Evolutionary conservation across 1,140 invertebrate species (phyloP).

Genomic region (Pogonognathellus flavescens): DNA sequence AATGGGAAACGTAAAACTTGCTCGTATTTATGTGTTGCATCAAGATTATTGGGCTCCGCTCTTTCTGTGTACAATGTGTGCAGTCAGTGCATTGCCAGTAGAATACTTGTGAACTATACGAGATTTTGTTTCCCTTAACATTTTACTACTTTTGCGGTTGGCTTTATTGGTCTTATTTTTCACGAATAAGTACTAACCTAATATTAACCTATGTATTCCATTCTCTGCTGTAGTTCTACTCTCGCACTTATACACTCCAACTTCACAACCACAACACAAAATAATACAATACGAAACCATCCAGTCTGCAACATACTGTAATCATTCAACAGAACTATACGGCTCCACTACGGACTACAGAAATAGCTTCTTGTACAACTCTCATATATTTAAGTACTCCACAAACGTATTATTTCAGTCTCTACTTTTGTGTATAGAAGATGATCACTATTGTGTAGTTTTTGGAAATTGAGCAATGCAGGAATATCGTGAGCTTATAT

Average conservation of each 20-base stretch:
- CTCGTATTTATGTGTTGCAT: constrained; percentile 17
- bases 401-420: no score
- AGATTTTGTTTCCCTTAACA: constrained; percentile 28
- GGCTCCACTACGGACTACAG: no score
- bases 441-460: no score
- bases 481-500: no score
- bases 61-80: not conserved
- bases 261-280: not conserved
- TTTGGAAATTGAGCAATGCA: no score
- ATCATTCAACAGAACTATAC: not conserved
- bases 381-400: no score
- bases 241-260: not conserved
- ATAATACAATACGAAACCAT: not conserved
- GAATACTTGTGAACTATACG: not conserved
- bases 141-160: constrained; percentile 43
- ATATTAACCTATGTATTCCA: not conserved
- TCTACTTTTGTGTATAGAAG: no score
- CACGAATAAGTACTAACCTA: constrained; percentile 10
- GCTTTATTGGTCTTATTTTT: constrained; percentile 47
- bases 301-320: not conserved
- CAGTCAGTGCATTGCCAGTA: not conserved
- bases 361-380: no score
- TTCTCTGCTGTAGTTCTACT: not conserved
- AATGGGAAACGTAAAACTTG: constrained; percentile 44
- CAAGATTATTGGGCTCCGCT: not conserved